Conservation (phyloP, 2,113 vertebrate species). For the Semicossyphus pulcher region DNA sequence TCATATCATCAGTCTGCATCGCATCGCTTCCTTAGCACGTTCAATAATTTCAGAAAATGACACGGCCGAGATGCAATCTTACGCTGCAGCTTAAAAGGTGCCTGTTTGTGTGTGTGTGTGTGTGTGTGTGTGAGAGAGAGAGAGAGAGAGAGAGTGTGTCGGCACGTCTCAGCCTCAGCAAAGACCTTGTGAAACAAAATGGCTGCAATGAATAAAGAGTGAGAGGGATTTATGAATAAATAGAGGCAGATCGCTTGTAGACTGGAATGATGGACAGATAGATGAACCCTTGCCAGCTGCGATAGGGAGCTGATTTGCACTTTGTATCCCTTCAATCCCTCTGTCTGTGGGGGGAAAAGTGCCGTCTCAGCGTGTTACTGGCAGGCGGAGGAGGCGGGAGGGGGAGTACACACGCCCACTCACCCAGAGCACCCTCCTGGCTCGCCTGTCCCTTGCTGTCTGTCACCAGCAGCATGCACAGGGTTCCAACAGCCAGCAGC, state of each 20-base stretch:
- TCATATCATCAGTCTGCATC: slow-evolving; percentile 60
- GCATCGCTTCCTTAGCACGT: slow-evolving; percentile 52
- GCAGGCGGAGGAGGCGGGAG: slow-evolving; percentile 42
- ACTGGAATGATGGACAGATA: slow-evolving; percentile 73
- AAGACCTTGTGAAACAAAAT: slow-evolving; percentile 72
- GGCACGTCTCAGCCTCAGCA: slow-evolving; percentile 42
- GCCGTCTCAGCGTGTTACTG: slow-evolving; percentile 75
- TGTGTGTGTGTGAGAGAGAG: slow-evolving; percentile 16
- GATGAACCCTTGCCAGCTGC: slow-evolving; percentile 74
- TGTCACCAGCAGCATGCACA: slow-evolving; percentile 48
- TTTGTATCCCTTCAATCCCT: slow-evolving; percentile 76
- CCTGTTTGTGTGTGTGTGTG: background rate
- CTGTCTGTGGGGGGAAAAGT: slow-evolving; percentile 68
- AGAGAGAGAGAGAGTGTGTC: slow-evolving; percentile 15
- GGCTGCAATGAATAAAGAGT: slow-evolving; percentile 74
- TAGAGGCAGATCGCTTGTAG: slow-evolving; percentile 63
- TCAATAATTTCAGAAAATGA: slow-evolving; percentile 64
- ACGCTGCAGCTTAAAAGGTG: slow-evolving; percentile 44
- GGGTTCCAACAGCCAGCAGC: slow-evolving; percentile 24
- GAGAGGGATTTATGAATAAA: slow-evolving; percentile 76
- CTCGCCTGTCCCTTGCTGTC: slow-evolving; percentile 58
- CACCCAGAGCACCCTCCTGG: slow-evolving; percentile 51
- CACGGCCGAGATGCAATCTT: slow-evolving; percentile 54
- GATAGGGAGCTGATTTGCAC: slow-evolving; percentile 79
- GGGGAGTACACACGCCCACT: slow-evolving; percentile 46